phyloP scores from a whole-genome alignment of 2,888 invertebrate species.

The Stenichneumon culpator region DNA sequence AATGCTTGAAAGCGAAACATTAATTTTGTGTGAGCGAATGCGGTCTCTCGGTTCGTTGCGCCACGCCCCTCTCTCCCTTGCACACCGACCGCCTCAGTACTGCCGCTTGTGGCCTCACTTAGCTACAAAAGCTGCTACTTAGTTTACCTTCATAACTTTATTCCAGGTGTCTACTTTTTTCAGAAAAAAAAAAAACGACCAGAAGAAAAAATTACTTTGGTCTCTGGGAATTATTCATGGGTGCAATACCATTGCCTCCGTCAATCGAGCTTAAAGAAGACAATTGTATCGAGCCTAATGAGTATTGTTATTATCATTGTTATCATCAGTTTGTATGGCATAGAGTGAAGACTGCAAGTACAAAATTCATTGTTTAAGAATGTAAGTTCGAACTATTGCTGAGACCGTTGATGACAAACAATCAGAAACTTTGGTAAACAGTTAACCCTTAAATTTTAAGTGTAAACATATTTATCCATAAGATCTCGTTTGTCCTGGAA shows the following conservation, averaged over 20 bases:
- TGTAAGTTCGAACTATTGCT: too few relatives aligned
- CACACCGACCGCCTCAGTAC: not conserved
- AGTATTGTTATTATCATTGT: not conserved
- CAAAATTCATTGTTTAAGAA: too few relatives aligned
- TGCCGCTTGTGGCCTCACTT: too few relatives aligned
- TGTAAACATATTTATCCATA: too few relatives aligned
- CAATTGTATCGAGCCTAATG: not conserved
- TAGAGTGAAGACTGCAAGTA: too few relatives aligned
- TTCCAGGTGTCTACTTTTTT: not conserved
- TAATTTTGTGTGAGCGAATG: constrained; percentile 12
- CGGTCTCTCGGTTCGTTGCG: constrained; percentile 15
- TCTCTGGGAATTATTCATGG: too few relatives aligned
- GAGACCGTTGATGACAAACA: too few relatives aligned
- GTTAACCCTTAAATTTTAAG: too few relatives aligned
- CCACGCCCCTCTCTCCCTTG: constrained; percentile 5
- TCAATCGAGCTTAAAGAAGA: not conserved
- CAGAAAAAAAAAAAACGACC: constrained; percentile 1
- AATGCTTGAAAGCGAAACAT: constrained; percentile 14
- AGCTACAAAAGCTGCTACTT: not conserved
- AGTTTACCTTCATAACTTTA: not conserved
- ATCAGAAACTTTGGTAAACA: too few relatives aligned
- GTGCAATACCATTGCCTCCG: not conserved
- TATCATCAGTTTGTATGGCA: too few relatives aligned
- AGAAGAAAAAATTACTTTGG: constrained; percentile 16
- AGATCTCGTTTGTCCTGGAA: too few relatives aligned